Conservation (phyloP, 2,888 invertebrate species). For the Diadromus collaris region DNA sequence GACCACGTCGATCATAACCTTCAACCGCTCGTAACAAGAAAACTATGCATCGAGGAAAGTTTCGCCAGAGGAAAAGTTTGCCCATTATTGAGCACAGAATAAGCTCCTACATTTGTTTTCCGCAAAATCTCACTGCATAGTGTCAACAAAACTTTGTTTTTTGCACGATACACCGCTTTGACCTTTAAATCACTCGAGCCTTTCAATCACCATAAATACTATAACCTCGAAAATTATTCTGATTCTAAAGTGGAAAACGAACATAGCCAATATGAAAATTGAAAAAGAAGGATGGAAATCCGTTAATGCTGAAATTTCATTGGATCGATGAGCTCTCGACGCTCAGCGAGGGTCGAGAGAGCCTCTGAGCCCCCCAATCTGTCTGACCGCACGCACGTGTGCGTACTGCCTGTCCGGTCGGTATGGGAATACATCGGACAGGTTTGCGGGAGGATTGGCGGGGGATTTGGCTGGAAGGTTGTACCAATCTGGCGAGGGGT, state of each 20-base stretch:
- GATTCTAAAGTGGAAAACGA: not conserved
- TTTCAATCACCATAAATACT: too few relatives aligned
- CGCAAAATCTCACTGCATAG: not conserved
- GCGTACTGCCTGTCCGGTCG: constrained; percentile 34
- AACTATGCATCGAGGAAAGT: not conserved
- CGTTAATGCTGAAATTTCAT: constrained; percentile 41
- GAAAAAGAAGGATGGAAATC: constrained; percentile 2
- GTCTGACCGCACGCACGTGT: constrained; percentile 32
- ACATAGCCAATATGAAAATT: constrained; percentile 1
- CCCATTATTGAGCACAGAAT: not conserved
- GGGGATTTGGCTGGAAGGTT: constrained; percentile 17
- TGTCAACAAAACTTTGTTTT: too few relatives aligned
- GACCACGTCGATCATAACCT: not conserved
- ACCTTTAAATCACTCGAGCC: too few relatives aligned
- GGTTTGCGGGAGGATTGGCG: constrained; percentile 28
- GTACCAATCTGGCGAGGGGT: constrained; percentile 16
- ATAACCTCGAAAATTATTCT: not conserved
- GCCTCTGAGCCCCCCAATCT: constrained; percentile 43
- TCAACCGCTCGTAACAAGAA: not conserved
- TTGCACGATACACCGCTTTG: too few relatives aligned
- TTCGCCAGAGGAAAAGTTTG: not conserved
- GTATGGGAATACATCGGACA: constrained; percentile 24
- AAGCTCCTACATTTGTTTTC: not conserved
- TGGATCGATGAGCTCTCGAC: constrained; percentile 48
- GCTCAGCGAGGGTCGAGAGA: constrained; percentile 7